phyloP scores from a whole-genome alignment of 2,113 vertebrate species.

The Microtus montanus region DNA sequence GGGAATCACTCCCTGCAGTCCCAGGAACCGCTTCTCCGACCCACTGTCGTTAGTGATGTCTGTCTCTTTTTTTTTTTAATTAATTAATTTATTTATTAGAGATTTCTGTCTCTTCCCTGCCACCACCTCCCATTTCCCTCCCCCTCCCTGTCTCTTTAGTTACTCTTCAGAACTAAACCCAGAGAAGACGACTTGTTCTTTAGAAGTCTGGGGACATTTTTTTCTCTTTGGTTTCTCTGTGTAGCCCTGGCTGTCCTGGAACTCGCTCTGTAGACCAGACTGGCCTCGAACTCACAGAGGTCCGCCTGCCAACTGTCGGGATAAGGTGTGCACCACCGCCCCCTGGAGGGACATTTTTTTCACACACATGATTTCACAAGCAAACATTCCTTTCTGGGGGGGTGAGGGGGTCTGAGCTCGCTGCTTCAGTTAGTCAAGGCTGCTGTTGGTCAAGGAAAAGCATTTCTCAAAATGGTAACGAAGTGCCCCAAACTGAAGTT shows the following conservation, averaged over 20 bases:
- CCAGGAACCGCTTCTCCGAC: background rate
- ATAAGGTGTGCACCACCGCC: background rate
- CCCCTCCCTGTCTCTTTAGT: constrained; percentile 7
- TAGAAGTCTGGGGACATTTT: constrained; percentile 31
- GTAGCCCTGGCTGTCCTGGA: background rate
- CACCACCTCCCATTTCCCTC: too few species aligned
- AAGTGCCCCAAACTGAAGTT: background rate
- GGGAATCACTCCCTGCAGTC: background rate
- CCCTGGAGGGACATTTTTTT: background rate
- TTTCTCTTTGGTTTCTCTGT: background rate
- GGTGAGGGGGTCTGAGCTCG: background rate
- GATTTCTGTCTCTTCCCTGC: too few species aligned
- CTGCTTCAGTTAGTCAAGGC: background rate
- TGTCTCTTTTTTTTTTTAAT: background rate
- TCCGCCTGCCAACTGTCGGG: too few species aligned
- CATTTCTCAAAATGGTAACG: background rate
- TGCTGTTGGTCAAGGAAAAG: background rate
- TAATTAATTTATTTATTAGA: background rate
- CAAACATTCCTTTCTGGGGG: background rate
- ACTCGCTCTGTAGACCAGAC: background rate
- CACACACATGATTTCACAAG: constrained; percentile 49
- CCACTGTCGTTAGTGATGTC: constrained; percentile 16
- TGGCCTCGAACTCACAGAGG: background rate
- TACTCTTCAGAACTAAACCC: constrained; percentile 57
- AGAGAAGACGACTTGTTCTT: background rate